phyloP scores from a whole-genome alignment of 1,140 invertebrate species.

The Dufourea novaeangliae region DNA sequence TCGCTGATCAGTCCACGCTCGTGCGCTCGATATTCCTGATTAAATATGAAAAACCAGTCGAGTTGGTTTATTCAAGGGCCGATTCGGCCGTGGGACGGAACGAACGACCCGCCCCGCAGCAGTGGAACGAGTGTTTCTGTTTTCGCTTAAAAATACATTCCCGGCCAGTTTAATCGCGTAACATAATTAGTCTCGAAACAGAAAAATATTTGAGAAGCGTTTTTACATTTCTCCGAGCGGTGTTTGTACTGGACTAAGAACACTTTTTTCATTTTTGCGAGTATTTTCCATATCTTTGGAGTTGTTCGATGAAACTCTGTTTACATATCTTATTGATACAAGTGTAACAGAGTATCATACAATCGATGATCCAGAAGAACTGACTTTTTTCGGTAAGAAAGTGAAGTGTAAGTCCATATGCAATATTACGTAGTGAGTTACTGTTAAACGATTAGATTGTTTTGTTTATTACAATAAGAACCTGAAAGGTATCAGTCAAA shows the following conservation, averaged over 20 bases:
- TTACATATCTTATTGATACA: too few relatives aligned
- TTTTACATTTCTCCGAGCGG: not conserved
- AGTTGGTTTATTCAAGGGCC: slow-evolving; percentile 4
- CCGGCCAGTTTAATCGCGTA: not conserved
- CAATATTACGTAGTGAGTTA: too few relatives aligned
- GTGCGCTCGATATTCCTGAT: not conserved
- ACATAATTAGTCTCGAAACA: not conserved
- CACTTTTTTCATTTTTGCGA: not conserved
- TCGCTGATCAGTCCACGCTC: not conserved
- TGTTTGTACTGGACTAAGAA: not conserved
- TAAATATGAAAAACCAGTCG: slow-evolving; percentile 16
- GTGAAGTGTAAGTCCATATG: too few relatives aligned
- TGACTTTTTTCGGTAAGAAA: too few relatives aligned
- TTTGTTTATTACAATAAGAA: too few relatives aligned
- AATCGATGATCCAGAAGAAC: too few relatives aligned
- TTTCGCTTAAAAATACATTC: not conserved
- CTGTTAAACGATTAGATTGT: too few relatives aligned
- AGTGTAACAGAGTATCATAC: too few relatives aligned
- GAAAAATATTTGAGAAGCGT: not conserved
- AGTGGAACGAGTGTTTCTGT: not conserved
- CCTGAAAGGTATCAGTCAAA: too few relatives aligned
- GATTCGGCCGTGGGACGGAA: not conserved
- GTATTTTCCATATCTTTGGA: too few relatives aligned
- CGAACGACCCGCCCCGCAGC: not conserved
- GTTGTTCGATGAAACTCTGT: too few relatives aligned